Conservation (phyloP, 1,140 invertebrate species). For the Heliconius melpomene region DNA sequence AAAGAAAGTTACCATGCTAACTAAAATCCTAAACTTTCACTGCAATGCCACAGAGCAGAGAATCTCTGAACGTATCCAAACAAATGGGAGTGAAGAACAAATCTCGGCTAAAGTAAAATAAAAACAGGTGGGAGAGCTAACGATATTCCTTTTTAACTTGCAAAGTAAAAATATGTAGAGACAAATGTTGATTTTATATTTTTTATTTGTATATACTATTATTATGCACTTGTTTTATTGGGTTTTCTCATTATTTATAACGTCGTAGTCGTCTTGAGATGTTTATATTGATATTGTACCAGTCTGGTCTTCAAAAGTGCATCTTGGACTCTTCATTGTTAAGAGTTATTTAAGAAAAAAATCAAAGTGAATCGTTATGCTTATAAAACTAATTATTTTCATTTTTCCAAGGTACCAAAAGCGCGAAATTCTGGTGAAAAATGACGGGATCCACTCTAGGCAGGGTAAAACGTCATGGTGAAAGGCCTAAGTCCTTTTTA, state of each 20-base stretch:
- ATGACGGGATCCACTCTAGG: background rate
- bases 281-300: too few relatives aligned
- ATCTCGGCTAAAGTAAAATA: constrained; percentile 21
- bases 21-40: constrained; percentile 27
- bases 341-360: too few relatives aligned
- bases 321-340: too few relatives aligned
- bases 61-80: constrained; percentile 15
- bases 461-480: too few relatives aligned
- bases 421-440: background rate
- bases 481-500: too few relatives aligned
- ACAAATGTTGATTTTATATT: constrained; percentile 23
- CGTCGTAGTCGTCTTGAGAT: background rate
- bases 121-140: constrained; percentile 14
- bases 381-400: too few relatives aligned
- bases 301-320: background rate
- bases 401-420: too few relatives aligned
- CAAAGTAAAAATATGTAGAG: constrained; percentile 11
- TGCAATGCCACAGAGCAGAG: constrained; percentile 5
- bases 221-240: background rate
- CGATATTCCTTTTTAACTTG: constrained; percentile 19
- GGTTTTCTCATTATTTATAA: constrained; percentile 8
- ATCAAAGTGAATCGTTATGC: too few relatives aligned
- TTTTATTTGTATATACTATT: background rate
- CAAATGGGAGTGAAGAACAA: constrained; percentile 25
- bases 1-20: constrained; percentile 17